Base-by-base conservation (phyloP, 2,797 vertebrate genomes). In the Gambusia yucatana region DNA sequence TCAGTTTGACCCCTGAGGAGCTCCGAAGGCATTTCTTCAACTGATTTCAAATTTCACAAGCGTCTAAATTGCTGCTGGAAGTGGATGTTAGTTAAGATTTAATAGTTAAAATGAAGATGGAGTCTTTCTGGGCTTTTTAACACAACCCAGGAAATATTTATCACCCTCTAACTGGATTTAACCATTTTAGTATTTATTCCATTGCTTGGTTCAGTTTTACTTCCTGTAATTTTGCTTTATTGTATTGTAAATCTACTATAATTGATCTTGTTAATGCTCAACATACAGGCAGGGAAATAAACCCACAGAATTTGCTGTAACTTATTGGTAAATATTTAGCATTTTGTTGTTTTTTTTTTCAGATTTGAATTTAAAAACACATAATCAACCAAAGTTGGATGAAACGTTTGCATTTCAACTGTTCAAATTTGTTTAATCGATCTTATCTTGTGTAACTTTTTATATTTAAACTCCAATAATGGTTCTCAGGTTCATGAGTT, bases 1-100 rank as follows among this genome's bases (percentile, higher is more conserved):
- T 76, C 0, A 77, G 63, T 52, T 55, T 84, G 84, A 90, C 84
- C 20, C 82, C 36, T 10, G 0, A 48, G 6, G 17, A 70, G 77
- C 72, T 59, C 50, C 65, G 50, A 11, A 55, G 28, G 50, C 46
- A 17, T 41, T 43, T 47, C 33, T 46, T 46, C 80, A 20, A 43
- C 46, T 50, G 28, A 16, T 22, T 61, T 22, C 43, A 16, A 13
- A 43, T 22, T 80, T 39, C 28, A 28, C n/a, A 59, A 30, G 43
- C 22, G 14, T 57, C 50, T 43, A 28, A 73, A 48, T 46, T 14
- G 39, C 44, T 28, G 30, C 67, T 57, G n/a, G 8, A 33, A 10
- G 13, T 3, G 3, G 28, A 46, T 39, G 30, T 63, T 33, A 36
- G 5, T 33, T 36, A 48, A 73, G n/a, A 2, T 50, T 50, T 50